Evolutionary conservation across 2,888 invertebrate species (phyloP), one percentile per base, ranked within the genome.

Genomic region (Catocala sponsa): DNA sequence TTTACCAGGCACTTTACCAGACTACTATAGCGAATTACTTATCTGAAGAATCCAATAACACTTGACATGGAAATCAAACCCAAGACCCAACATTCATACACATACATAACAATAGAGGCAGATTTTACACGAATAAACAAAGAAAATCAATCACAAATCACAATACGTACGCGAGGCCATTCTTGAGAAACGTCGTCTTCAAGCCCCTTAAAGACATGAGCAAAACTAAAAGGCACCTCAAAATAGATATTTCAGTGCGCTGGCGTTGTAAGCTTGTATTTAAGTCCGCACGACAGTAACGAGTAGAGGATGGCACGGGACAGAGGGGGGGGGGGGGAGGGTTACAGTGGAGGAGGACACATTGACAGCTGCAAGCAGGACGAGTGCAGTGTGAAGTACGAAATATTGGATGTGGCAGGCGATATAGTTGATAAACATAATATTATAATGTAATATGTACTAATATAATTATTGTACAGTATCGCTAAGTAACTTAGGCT

Each of bases 281-380:
- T 78, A 78, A 75, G 76, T 69, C 76, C 63, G 59, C 67, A 51
- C 63, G 76, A 73, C 78, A 71, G 71, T 74, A 78, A 76, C 76
- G 78, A 76, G 75, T 69, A 51, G 69, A 61, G 55, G 65, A 63
- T 55, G 74, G 61, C 62, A 35, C 12, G 52, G 59, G 51, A 47
- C 47, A 55, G 66, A 50, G 49, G 59, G 43, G 35, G 0, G 32
- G 66, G 52, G 49, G 59, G 43, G 35, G 0, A 35, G n/a, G 25
- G 25, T 25, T 25, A 25, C 2, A 25, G 48, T 4, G 58, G 55
- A 49, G 48, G 38, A 46, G 54, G 65, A 69, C 69, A 77, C 73
- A 77, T 77, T 78, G 76, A 78, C 78, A 77, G 68, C 69, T 78
- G 73, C 73, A 58, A 61, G 56, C 68, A 64, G 59, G 70, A 61